A percentile compares a stretch with the other conserved stretches of the same genome.
phyloP scores from a whole-genome alignment of 2,113 vertebrate species.

The Corythornis madagascariensis region DNA sequence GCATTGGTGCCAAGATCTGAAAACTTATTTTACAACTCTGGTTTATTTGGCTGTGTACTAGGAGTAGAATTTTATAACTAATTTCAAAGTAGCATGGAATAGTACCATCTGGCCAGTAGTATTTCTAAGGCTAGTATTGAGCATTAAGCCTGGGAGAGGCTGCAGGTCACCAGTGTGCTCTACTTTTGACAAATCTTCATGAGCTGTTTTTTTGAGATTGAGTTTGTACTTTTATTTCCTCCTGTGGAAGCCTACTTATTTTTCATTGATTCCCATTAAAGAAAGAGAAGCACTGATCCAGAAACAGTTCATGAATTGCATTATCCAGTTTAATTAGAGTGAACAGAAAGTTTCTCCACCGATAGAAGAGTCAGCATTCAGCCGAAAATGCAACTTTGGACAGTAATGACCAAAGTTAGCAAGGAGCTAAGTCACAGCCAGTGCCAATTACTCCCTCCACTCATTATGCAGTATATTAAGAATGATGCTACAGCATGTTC shows the following conservation, averaged over 20 bases:
- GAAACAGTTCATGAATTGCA: constrained; percentile 72
- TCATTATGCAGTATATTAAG: neutral
- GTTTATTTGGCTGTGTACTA: neutral
- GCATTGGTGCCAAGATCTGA: neutral
- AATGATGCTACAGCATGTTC: neutral
- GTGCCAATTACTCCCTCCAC: neutral
- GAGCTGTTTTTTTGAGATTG: constrained; percentile 59
- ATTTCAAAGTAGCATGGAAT: neutral
- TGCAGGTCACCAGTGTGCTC: neutral
- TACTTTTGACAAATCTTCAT: constrained; percentile 36
- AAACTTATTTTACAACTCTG: neutral
- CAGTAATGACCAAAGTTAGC: neutral
- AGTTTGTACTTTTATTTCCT: constrained; percentile 68
- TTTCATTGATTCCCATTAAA: constrained; percentile 76
- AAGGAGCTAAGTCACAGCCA: constrained; percentile 11
- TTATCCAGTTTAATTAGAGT: constrained; percentile 78
- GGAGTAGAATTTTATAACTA: neutral
- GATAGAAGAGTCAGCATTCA: constrained; percentile 53
- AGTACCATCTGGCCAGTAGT: neutral
- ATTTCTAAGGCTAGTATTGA: neutral
- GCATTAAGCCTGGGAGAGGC: neutral
- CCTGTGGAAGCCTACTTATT: constrained; percentile 52
- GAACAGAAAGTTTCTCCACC: constrained; percentile 65
- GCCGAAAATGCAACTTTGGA: constrained; percentile 45
- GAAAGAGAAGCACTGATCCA: constrained; percentile 67